phyloP scores from a whole-genome alignment of 2,113 vertebrate genomes.

The Hiodon tergisus region DNA sequence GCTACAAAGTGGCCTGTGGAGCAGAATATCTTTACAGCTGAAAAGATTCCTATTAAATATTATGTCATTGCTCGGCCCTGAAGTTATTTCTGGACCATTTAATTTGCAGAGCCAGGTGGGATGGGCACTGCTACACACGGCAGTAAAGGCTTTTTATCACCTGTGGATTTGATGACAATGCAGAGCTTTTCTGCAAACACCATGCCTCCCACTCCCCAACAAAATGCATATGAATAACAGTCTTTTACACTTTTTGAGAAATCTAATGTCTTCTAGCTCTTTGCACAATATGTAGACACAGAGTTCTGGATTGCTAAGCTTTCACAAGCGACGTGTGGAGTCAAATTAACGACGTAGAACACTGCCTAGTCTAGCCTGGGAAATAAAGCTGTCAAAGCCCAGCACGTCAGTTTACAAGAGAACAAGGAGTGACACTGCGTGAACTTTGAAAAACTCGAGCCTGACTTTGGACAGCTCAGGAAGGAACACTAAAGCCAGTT shows the following conservation, averaged over 20 bases:
- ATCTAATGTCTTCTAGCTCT: no score
- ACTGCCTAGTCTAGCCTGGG: no score
- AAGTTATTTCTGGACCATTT: not conserved
- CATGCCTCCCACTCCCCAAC: not conserved
- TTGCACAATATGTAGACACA: not conserved
- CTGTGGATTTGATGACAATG: not conserved
- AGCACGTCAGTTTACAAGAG: no score
- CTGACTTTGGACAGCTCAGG: no score
- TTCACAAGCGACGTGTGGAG: not conserved
- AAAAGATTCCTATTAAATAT: slow-evolving; percentile 1
- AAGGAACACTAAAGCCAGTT: no score
- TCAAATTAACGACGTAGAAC: no score
- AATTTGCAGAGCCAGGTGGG: not conserved
- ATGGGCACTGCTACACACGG: slow-evolving; percentile 1
- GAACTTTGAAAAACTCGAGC: no score
- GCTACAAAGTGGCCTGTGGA: not conserved
- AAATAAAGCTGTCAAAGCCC: no score
- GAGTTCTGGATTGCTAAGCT: not conserved
- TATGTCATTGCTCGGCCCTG: not conserved
- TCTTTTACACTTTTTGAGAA: not conserved
- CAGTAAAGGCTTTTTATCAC: slow-evolving; percentile 2
- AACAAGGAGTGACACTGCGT: no score
- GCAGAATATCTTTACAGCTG: not conserved
- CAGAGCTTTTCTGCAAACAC: not conserved
- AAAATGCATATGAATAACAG: not conserved